Evolutionary conservation across 2,888 invertebrate genomes (phyloP).

Genomic region (Leptopterna dolabrata): DNA sequence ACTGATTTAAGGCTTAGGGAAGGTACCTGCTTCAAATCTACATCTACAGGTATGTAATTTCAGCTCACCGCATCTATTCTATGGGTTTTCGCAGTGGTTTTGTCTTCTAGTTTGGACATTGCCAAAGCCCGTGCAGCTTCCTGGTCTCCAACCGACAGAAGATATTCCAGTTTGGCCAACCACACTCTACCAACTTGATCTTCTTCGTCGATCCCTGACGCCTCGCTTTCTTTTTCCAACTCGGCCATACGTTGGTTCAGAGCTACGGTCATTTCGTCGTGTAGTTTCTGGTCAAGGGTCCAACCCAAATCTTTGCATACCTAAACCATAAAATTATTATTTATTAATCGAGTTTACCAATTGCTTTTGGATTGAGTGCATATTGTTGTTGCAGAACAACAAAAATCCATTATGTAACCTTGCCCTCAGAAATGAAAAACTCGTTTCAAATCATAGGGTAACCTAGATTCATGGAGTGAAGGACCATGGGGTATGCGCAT

Average conservation of each 20-base stretch:
- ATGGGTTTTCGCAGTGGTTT: constrained; percentile 71
- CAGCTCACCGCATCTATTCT: constrained; percentile 69
- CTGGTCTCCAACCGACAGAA: constrained; percentile 72
- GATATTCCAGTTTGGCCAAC: constrained; percentile 70
- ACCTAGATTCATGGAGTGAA: no score
- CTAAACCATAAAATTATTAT: constrained; percentile 65
- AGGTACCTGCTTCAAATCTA: no score
- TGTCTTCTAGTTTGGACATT: constrained; percentile 71
- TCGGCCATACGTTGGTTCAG: constrained; percentile 81
- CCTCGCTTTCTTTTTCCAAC: constrained; percentile 86
- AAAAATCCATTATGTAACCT: not conserved
- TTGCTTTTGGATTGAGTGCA: not conserved
- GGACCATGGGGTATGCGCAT: no score
- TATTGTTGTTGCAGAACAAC: no score
- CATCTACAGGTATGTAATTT: not conserved
- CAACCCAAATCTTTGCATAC: constrained; percentile 79
- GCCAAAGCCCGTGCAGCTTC: constrained; percentile 70
- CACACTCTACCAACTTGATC: constrained; percentile 67
- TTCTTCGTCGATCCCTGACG: constrained; percentile 92
- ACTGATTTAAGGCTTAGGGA: no score
- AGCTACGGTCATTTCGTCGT: constrained; percentile 73
- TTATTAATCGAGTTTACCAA: not conserved
- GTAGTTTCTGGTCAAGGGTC: constrained; percentile 61
- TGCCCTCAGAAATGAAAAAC: no score
- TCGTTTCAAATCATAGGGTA: no score